A percentile compares a stretch with the other conserved stretches of the same genome.
phyloP scores from a whole-genome alignment of 2,888 invertebrate species.

The Uropetala carovei region DNA sequence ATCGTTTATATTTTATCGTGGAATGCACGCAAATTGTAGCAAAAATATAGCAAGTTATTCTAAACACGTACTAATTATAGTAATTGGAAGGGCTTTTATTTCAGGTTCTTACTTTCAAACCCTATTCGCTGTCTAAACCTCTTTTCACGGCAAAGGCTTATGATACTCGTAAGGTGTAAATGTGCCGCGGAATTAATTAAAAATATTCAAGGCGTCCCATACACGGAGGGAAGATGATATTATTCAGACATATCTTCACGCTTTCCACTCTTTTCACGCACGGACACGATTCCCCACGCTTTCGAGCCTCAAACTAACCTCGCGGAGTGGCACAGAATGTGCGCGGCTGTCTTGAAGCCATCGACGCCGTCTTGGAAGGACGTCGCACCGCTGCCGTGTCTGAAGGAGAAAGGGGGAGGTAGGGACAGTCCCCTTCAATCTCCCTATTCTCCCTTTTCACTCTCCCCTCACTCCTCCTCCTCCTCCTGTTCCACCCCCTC shows the following conservation, averaged over 20 bases:
- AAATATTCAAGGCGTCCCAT: neutral
- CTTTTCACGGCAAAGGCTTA: too few species aligned
- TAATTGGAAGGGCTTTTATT: too few species aligned
- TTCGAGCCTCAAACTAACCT: neutral
- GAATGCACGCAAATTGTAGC: too few species aligned
- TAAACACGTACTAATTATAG: too few species aligned
- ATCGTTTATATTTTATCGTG: too few species aligned
- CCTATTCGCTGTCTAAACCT: too few species aligned
- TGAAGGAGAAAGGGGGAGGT: neutral
- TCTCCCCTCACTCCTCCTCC: neutral
- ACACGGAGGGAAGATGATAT: neutral
- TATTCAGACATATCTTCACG: neutral
- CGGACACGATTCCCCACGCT: neutral
- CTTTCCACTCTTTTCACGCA: slow-evolving; percentile 18
- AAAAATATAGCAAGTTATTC: too few species aligned
- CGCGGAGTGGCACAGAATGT: neutral
- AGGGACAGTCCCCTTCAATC: neutral
- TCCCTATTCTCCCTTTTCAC: neutral
- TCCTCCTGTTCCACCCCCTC: neutral
- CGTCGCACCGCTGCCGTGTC: neutral
- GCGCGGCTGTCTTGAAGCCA: slow-evolving; percentile 8
- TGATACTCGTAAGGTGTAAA: too few species aligned
- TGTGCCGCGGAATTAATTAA: neutral
- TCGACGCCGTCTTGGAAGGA: slow-evolving; percentile 26
- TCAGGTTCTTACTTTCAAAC: too few species aligned